phyloP scores from a whole-genome alignment of 1,140 invertebrate genomes.

The Dinoponera quadriceps region DNA sequence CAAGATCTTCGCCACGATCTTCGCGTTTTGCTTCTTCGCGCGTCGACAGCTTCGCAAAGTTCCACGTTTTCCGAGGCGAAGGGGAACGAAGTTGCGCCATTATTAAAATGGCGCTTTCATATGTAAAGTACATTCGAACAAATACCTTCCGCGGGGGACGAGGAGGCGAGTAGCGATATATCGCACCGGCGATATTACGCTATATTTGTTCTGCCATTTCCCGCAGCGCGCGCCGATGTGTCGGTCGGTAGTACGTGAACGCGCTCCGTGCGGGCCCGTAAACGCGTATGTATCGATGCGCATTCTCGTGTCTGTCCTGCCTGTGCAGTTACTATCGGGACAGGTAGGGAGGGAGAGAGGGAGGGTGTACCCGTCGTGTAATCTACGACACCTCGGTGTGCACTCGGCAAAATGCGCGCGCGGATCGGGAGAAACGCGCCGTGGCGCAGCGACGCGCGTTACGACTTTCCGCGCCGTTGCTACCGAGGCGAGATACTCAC shows the following conservation, averaged over 20 bases:
- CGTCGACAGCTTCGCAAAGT: background rate
- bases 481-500: constrained; percentile 27
- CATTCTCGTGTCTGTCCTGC: constrained; percentile 46
- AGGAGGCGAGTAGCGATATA: background rate
- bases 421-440: constrained; percentile 34
- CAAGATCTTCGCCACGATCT: background rate
- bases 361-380: background rate
- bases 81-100: background rate
- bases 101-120: constrained; percentile 44
- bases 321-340: constrained; percentile 36
- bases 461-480: too few relatives aligned
- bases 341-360: background rate
- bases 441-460: background rate
- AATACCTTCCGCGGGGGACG: constrained; percentile 29
- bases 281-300: too few relatives aligned
- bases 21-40: background rate
- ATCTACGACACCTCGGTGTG: constrained; percentile 38
- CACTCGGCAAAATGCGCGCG: constrained; percentile 19
- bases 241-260: too few relatives aligned
- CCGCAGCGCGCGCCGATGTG: background rate
- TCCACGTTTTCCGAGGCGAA: background rate
- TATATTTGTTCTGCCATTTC: constrained; percentile 52
- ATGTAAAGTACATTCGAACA: constrained; percentile 23
- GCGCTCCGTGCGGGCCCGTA: too few relatives aligned
- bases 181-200: constrained; percentile 26